Base-by-base conservation (phyloP, 1,140 invertebrate genomes). In the Cyclargus thomasi region DNA sequence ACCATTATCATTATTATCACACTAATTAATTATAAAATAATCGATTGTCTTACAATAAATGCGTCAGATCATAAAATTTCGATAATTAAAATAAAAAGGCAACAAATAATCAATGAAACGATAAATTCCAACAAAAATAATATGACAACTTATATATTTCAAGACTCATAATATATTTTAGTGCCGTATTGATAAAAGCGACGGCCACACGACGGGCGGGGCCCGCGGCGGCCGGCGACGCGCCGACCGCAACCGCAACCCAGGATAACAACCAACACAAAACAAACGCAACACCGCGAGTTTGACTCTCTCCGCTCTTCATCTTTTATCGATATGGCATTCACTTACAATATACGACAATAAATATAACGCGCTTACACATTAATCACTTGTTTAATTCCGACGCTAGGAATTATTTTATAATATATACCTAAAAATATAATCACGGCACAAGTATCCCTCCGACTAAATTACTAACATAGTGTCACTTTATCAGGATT, bases 361-460 rank as follows among this genome's bases (percentile, higher is more conserved):
- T 90, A 90, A 90, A 90, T 90, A 90, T 90, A 90, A 90, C 88
- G 86, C 88, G 82, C 88, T 90, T 90, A 90, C 88, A 90, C 85
- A 86, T 88, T 90, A 90, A 84, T 90, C 88, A 90, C 88, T 90
- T 88, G 82, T 86, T 89, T 88, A 88, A 88, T 90, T 90, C 88
- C 88, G 88, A 90, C 88, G 88, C 88, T 88, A 90, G 88, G 88
- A 90, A 90, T 90, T 89, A 90, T 85, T 84, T 86, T 79, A 89
- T 90, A 90, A 90, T 90, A 90, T 90, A 90, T 90, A 90, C 88
- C 88, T 90, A 90, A 90, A 90, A 90, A 90, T 90, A 90, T 89
- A 90, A 90, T 90, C 86, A 90, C 88, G 88, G 88, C 88, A 90
- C 88, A 90, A 89, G 88, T 90, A 90, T 90, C 88, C 88, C 88